Evolutionary conservation across 2,113 vertebrate genomes (phyloP), one percentile per base, ranked within the genome.

Genomic region (Tinamus guttatus): DNA sequence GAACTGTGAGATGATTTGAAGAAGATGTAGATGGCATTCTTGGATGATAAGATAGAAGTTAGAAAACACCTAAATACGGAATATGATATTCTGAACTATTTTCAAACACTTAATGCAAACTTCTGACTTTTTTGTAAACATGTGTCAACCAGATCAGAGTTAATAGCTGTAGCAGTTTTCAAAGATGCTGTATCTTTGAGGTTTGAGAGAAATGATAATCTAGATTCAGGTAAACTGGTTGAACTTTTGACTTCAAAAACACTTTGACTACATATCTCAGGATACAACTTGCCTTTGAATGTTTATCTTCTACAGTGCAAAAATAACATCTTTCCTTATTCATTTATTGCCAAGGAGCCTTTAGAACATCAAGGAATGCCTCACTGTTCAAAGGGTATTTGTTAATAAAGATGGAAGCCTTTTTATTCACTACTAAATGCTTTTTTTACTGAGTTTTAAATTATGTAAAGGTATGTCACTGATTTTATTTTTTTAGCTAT

Each of bases 401-500:
- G 2, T 13, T 56, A 52, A 68, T 40, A 59, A 32, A 89, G 14
- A 60, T 43, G 16, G 41, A 69, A 59, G 3, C 25, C 17, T 5
- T 51, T 41, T 20, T 64, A 30, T 36, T 52, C 81, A 8, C 25
- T 67, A 22, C 2, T 64, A 60, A 52, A 41, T 51, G 24, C 25
- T 70, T 36, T 51, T 51, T 52, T 38, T 45, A 17, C 11, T 67
- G 40, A 14, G 76, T 38, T 70, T 79, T 60, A 43, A 87, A 4
- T 38, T n/a, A 62, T 41, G 25, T 36, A n/a, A 49, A 83, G 63
- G 36, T 49, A 20, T 73, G 62, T 60, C 7, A 18, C 8, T 2
- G 14, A 5, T 7, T 7, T 27, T 51, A 49, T n/a, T 34, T 58
- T 54, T 38, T 2, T 47, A 58, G 43, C 24, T 0, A 0, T 11